phyloP scores from a whole-genome alignment of 53 echinoderm and acorn worm genomes.

The Holothuria scabra region DNA sequence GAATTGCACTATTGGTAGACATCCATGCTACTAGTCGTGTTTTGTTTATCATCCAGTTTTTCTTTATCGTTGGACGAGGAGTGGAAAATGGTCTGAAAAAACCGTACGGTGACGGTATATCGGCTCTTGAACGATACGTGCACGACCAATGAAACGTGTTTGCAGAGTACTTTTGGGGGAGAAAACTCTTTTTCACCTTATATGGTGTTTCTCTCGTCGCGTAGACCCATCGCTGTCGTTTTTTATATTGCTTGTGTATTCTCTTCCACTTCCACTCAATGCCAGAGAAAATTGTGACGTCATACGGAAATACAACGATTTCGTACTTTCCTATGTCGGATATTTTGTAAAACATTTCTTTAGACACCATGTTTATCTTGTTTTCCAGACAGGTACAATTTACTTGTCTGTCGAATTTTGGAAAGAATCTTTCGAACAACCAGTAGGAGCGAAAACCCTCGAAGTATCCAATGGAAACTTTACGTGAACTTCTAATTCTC shows the following conservation, averaged over 20 bases:
- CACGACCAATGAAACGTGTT: constrained; percentile 45
- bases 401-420: neutral
- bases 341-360: constrained; percentile 22
- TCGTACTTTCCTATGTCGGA: constrained; percentile 21
- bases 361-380: neutral
- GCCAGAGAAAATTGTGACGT: constrained; percentile 5
- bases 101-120: constrained; percentile 20
- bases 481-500: too few relatives aligned
- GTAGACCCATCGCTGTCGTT: constrained; percentile 39
- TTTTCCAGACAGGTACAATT: constrained; percentile 5
- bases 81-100: neutral
- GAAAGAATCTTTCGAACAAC: constrained; percentile 16
- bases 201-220: constrained; percentile 30
- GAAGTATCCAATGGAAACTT: constrained; percentile 26
- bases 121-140: constrained; percentile 30
- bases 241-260: constrained; percentile 12
- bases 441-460: constrained; percentile 14
- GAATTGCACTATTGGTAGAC: constrained; percentile 20
- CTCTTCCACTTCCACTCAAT: neutral
- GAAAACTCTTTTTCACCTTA: neutral
- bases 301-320: constrained; percentile 33
- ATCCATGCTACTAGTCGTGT: constrained; percentile 12
- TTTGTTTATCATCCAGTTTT: constrained; percentile 10
- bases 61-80: neutral
- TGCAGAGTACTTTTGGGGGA: neutral